These are phyloP conservation scores for Dicranocentrus wangi DNA, from an alignment of 2,888 invertebrate genomes.

Conservation along the genomic window DNA sequence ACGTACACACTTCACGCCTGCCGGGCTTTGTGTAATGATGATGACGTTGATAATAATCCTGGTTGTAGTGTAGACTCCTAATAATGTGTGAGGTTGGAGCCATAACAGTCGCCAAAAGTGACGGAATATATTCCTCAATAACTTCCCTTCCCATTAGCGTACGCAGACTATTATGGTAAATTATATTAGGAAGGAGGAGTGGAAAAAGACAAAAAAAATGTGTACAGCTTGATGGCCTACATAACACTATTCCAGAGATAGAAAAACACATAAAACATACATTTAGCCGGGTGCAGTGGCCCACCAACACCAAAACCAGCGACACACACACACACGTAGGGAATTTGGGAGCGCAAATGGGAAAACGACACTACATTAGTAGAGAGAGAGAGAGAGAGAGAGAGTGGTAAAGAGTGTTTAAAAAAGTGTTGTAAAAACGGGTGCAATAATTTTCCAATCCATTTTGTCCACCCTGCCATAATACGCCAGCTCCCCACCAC, in stretches of 20 bases:
- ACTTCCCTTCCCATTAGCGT: slow-evolving; percentile 36
- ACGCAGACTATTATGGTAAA: slow-evolving; percentile 44
- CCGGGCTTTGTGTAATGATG: slow-evolving; percentile 33
- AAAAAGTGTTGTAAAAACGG: slow-evolving; percentile 42
- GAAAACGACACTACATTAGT: neutral
- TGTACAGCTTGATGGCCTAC: slow-evolving; percentile 9
- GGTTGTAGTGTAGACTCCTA: neutral
- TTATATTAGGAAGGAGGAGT: slow-evolving; percentile 26
- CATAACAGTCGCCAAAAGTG: slow-evolving; percentile 22
- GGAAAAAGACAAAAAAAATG: slow-evolving; percentile 19
- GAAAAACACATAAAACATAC: neutral
- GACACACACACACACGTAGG: neutral
- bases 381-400: too few relatives aligned
- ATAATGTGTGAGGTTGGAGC: neutral
- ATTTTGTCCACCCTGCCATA: slow-evolving; percentile 63
- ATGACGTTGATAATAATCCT: slow-evolving; percentile 35
- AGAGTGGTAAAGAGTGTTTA: slow-evolving; percentile 30
- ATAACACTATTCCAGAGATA: neutral
- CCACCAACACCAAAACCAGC: too few relatives aligned
- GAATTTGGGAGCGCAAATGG: too few relatives aligned
- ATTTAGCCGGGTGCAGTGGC: neutral
- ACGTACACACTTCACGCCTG: slow-evolving; percentile 40
- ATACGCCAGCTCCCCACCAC: neutral
- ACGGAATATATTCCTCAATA: slow-evolving; percentile 31
- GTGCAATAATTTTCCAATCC: slow-evolving; percentile 72